These are phyloP conservation scores for Dryobota labecula DNA, from an alignment of 2,888 invertebrate genomes.

Conservation along the genomic window DNA sequence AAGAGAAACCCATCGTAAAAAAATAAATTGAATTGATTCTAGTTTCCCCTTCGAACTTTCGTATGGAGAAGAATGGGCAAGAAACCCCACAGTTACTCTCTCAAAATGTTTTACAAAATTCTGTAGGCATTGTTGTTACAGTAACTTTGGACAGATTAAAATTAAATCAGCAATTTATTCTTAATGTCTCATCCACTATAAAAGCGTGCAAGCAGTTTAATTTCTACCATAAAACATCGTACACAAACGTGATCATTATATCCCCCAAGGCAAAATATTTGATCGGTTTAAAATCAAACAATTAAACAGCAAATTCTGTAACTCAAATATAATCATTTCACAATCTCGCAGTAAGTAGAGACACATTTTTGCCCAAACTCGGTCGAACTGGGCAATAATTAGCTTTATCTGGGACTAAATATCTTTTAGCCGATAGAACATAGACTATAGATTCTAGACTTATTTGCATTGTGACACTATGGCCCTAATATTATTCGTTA, in stretches of 20 bases:
- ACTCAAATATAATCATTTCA: slow-evolving; percentile 50
- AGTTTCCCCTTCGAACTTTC: background rate
- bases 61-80: background rate
- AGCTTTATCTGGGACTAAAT: slow-evolving; percentile 60
- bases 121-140: background rate
- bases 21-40: no score
- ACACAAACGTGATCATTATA: slow-evolving; percentile 6
- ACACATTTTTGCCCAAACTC: slow-evolving; percentile 62
- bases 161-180: background rate
- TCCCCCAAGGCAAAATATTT: background rate
- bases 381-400: slow-evolving; percentile 62
- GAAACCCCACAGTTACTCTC: background rate
- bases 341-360: slow-evolving; percentile 43
- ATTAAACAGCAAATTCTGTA: slow-evolving; percentile 37
- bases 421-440: slow-evolving; percentile 57
- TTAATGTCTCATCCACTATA: background rate
- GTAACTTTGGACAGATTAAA: background rate
- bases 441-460: slow-evolving; percentile 10
- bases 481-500: slow-evolving; percentile 12
- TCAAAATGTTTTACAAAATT: background rate
- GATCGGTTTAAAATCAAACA: slow-evolving; percentile 33
- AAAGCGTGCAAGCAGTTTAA: background rate
- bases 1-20: no score
- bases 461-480: slow-evolving; percentile 61
- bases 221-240: background rate